phyloP scores from a whole-genome alignment of 2,797 vertebrate species.

The Malacoctenus gilli region DNA sequence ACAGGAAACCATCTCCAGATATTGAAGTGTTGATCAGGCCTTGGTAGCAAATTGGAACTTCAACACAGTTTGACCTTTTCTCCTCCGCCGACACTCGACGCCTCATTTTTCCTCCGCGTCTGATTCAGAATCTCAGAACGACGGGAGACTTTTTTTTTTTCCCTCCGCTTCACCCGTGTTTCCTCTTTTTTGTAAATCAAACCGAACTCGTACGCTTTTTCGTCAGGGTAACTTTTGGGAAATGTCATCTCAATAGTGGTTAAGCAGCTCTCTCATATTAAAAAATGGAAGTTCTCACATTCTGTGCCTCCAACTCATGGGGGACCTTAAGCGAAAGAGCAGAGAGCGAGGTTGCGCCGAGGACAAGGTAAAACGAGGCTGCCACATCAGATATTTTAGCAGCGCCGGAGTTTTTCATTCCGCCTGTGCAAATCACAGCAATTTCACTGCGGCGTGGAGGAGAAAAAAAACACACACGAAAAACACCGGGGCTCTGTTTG shows the following conservation, averaged over 20 bases:
- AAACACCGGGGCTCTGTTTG: background rate
- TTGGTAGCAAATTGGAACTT: slow-evolving; percentile 2
- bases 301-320: background rate
- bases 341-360: slow-evolving; percentile 5
- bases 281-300: background rate
- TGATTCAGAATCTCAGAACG: slow-evolving; percentile 4
- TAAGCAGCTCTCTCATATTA: background rate
- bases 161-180: background rate
- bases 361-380: background rate
- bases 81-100: background rate
- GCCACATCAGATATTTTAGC: background rate
- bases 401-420: slow-evolving; percentile 10
- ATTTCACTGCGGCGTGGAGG: background rate
- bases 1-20: slow-evolving; percentile 1
- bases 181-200: too few species aligned
- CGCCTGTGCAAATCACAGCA: slow-evolving; percentile 15
- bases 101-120: slow-evolving; percentile 1
- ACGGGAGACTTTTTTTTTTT: background rate
- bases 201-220: too few species aligned
- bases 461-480: background rate
- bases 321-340: slow-evolving; percentile 6
- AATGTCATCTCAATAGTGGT: background rate
- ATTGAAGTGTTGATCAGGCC: slow-evolving; percentile 9
- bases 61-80: slow-evolving; percentile 18
- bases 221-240: background rate